Base-by-base conservation (phyloP, 2,113 vertebrate genomes). In the Colistium nudipinnis region DNA sequence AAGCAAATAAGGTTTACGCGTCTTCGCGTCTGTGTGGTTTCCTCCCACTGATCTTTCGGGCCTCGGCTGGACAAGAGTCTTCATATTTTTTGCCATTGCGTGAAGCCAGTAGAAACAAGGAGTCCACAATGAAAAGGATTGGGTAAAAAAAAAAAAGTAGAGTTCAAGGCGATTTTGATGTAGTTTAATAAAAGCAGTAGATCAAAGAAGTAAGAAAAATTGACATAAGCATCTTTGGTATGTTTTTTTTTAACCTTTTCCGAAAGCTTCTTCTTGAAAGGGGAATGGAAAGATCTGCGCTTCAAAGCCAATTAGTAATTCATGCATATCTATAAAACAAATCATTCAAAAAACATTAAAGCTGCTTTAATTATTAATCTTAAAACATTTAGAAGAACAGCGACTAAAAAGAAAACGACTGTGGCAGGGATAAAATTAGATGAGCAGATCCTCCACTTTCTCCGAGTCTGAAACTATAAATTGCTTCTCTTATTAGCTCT, bases 281-380 rank as follows among this genome's bases (percentile, higher is more conserved):
- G n/a, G 22, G 41, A 77, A 62, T 67, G 20, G 43, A 62, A 54
- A 45, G 55, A 47, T 36, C 4, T n/a, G 31, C 19, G 33, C 80
- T 85, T 87, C 79, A 78, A 78, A 80, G 70, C 30, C 44, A 73
- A 75, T 33, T 47, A 41, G 41, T 66, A 41, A 70, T 78, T 76
- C 70, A 83, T 85, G 64, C 25, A 64, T 68, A 80, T 17, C 27
- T 47, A 8, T 71, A 60, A 71, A 76, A 72, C 51, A 74, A 78
- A 76, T 64, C 38, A 80, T 86, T 62, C 20, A 74, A 78, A n/a
- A 82, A 60, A 68, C 47, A 74, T 62, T 84, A 49, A 69, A 59
- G 35, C 59, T 52, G 39, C 25, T 69, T 89, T 44, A 80, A 85
- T 71, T 76, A 86, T 87, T 89, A 1, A 87, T 71, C 54, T 33